These are phyloP conservation scores for Bellardia pandia DNA, from an alignment of 2,888 invertebrate species.

Conservation along the genomic window DNA sequence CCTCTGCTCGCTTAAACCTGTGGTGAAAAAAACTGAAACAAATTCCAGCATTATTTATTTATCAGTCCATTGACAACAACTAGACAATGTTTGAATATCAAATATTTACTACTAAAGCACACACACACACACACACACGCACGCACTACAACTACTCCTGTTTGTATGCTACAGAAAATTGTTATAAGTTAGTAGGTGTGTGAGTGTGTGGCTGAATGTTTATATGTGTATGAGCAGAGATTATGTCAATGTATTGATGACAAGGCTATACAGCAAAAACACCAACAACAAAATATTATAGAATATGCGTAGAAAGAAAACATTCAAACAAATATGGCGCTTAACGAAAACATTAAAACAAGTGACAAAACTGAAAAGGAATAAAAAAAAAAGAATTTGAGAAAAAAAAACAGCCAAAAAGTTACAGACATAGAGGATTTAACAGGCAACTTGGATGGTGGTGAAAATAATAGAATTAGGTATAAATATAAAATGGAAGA, in stretches of 20 bases:
- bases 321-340: conserved; percentile 68
- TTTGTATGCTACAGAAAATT: conserved; percentile 43
- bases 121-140: no score
- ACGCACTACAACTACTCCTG: conserved; percentile 27
- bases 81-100: conserved; percentile 25
- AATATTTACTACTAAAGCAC: background rate
- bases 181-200: conserved; percentile 1
- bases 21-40: conserved; percentile 2
- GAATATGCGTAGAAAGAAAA: conserved; percentile 66
- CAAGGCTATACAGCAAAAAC: conserved; percentile 5
- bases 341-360: conserved; percentile 27
- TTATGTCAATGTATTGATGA: conserved; percentile 53
- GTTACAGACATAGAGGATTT: background rate
- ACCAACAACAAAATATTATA: conserved; percentile 24
- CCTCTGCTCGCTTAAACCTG: background rate
- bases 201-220: background rate
- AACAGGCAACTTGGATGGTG: background rate
- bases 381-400: background rate
- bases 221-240: conserved; percentile 7
- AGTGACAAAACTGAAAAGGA: conserved; percentile 24
- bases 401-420: background rate
- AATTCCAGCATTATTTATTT: conserved; percentile 16
- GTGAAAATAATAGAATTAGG: no score
- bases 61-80: conserved; percentile 22
- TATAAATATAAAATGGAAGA: no score